phyloP scores from a whole-genome alignment of 2,113 vertebrate genomes.

The Oreochromis spilurus region DNA sequence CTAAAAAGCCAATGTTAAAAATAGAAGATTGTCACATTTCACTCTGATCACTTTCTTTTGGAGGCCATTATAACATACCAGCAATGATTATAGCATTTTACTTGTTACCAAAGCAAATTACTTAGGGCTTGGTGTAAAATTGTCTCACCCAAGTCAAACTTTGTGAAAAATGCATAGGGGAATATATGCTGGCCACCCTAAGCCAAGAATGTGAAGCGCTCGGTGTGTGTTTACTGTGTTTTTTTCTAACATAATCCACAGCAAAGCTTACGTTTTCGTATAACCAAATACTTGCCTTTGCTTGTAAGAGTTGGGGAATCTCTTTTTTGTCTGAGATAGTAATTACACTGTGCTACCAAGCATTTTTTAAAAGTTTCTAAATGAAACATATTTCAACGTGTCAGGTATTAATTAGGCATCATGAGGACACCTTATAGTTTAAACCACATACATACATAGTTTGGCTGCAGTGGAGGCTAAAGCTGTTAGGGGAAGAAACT shows the following conservation, averaged over 20 bases:
- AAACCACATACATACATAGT: background rate
- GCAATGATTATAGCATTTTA: background rate
- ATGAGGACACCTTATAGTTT: background rate
- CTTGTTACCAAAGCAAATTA: background rate
- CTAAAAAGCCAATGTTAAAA: background rate
- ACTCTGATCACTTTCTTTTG: background rate
- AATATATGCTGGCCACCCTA: background rate
- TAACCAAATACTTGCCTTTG: background rate
- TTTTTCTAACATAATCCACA: background rate
- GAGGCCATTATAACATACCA: background rate
- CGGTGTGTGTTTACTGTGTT: background rate
- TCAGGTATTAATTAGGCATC: background rate
- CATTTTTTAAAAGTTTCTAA: background rate
- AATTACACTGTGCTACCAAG: background rate
- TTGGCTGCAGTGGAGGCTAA: background rate
- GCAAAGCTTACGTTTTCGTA: background rate
- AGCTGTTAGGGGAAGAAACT: background rate
- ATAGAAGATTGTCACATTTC: background rate
- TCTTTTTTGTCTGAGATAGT: background rate
- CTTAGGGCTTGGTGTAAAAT: background rate
- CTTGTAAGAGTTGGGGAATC: background rate
- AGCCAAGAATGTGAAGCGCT: conserved; percentile 10
- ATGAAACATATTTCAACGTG: background rate
- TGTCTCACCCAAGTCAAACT: background rate
- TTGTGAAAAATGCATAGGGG: background rate